These are phyloP conservation scores for Acromyrmex echinatior DNA, from an alignment of 1,140 invertebrate species.

Conservation along the genomic window DNA sequence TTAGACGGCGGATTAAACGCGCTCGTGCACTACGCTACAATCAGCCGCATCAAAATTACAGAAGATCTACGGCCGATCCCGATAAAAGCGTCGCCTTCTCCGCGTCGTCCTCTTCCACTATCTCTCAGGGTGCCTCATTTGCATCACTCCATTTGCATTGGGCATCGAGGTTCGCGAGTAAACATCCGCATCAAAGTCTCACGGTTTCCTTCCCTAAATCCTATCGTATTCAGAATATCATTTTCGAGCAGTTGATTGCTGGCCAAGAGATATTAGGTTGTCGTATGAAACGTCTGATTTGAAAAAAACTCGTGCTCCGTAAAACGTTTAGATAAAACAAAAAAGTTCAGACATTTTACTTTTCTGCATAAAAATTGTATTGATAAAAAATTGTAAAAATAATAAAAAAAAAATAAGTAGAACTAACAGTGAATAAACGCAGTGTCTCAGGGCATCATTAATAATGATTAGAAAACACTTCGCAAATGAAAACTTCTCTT, in stretches of 20 bases:
- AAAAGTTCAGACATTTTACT: neutral
- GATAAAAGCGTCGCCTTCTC: conserved; percentile 46
- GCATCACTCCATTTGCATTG: conserved; percentile 56
- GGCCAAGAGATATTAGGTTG: conserved; percentile 29
- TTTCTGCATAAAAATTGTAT: neutral
- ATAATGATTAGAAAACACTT: neutral
- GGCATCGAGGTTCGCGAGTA: conserved; percentile 54
- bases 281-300: conserved; percentile 28
- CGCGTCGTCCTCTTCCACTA: conserved; percentile 38
- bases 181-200: conserved; percentile 57
- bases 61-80: conserved; percentile 55
- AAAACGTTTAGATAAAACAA: neutral
- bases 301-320: neutral
- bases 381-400: neutral
- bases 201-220: conserved; percentile 38
- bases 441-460: neutral
- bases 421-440: neutral
- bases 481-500: neutral
- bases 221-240: conserved; percentile 42
- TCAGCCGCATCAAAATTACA: conserved; percentile 59
- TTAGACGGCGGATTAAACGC: conserved; percentile 52
- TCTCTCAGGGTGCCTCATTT: conserved; percentile 41
- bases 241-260: conserved; percentile 7
- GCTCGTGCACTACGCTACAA: conserved; percentile 21
- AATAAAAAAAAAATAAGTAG: neutral